phyloP scores from a whole-genome alignment of 2,888 invertebrate species.

The Ophion ventricosus region DNA sequence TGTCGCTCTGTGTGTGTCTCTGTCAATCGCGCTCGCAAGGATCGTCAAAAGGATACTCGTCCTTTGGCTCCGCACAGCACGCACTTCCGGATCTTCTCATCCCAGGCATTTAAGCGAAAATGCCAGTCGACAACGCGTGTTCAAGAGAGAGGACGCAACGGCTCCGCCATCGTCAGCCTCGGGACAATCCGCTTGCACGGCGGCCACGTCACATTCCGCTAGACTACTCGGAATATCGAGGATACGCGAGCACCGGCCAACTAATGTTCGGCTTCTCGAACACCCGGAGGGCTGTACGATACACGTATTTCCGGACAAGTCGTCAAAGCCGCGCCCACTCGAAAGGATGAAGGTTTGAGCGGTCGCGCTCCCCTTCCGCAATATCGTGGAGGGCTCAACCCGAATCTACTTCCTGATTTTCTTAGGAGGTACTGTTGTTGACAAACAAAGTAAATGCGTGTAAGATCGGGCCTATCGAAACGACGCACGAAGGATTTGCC shows the following conservation, averaged over 20 bases:
- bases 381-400: slow-evolving; percentile 48
- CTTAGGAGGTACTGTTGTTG: slow-evolving; percentile 66
- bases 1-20: not conserved
- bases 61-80: not conserved
- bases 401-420: slow-evolving; percentile 52
- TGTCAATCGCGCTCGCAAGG: not conserved
- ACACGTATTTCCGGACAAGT: slow-evolving; percentile 35
- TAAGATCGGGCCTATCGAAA: slow-evolving; percentile 59
- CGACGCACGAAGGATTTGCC: slow-evolving; percentile 42
- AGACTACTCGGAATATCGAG: not conserved
- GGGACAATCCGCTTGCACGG: not conserved
- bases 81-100: not conserved
- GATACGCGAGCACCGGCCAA: not conserved
- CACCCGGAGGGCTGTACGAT: not conserved
- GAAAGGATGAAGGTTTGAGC: slow-evolving; percentile 31
- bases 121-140: not conserved
- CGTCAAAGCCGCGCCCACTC: not conserved
- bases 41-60: not conserved
- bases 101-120: not conserved
- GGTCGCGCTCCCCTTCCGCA: slow-evolving; percentile 39
- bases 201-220: not conserved
- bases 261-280: not conserved
- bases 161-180: not conserved
- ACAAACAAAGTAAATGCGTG: slow-evolving; percentile 64
- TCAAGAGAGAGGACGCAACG: not conserved